Evolutionary conservation across 2,888 invertebrate species (phyloP), one percentile per base, ranked within the genome.

Genomic region (Nomada ferruginata): DNA sequence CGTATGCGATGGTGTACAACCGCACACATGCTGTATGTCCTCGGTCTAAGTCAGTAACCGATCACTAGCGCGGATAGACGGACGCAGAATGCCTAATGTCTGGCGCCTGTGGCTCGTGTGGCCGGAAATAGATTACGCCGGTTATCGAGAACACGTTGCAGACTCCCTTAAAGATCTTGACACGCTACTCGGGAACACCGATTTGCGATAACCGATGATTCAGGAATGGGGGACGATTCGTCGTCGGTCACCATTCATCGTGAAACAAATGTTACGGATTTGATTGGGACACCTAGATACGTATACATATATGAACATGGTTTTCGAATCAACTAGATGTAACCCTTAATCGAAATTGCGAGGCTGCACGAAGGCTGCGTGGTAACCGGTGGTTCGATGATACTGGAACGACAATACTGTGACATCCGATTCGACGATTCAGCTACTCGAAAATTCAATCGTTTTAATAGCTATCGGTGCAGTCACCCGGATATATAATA

Each of bases 51-150:
- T 85, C 86, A 65, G 83, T 77, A 85, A 85, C 83, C 85, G 85
- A 86, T 86, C 85, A 59, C 77, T 76, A 65, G 36, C 60, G 70
- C 47, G 63, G 72, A 74, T 76, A 76, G 81, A 85, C 83, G 85
- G 70, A 75, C 79, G 59, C 71, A 83, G 85, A 83, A 85, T 85
- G 86, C 81, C 85, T 84, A 85, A 86, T 84, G 86, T 86, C 86
- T 86, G 86, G 85, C 86, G 86, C 85, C 86, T 85, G 55, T 61
- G 82, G 83, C 86, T 86, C 83, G 79, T 66, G 81, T 83, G 79
- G 83, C 83, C 83, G 85, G 85, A 86, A 86, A 85, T 86, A 86
- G 86, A 85, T 86, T 64, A 85, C 83, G 74, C 60, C 74, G 81
- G 74, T 85, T 86, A 86, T 86, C 85, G 85, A n/a, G 83, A 83